Percentiles rank a stretch among this genome's conserved stretches.
Conservation (phyloP, 1,140 invertebrate genomes). For the Apis mellifera region DNA sequence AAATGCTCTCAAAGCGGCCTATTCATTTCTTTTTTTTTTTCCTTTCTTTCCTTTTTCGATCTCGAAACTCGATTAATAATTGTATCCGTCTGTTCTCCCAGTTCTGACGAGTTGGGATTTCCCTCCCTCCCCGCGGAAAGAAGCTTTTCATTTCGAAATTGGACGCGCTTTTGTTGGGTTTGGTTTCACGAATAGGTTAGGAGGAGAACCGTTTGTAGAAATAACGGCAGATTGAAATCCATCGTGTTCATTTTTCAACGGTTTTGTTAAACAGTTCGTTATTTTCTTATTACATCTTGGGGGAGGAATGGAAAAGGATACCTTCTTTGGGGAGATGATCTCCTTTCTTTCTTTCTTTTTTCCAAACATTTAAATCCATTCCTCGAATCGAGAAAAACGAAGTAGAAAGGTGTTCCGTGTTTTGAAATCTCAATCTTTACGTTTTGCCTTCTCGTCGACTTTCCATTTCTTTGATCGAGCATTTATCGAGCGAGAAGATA, state of each 20-base stretch:
- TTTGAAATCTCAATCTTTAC: no score
- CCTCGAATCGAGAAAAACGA: no score
- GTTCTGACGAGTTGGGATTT: not conserved
- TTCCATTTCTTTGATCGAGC: no score
- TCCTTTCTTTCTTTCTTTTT: no score
- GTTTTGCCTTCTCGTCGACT: no score
- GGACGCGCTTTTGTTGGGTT: not conserved
- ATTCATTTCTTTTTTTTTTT: not conserved
- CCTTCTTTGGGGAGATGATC: no score
- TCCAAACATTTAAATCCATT: no score
- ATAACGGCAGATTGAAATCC: not conserved
- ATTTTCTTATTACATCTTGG: no score
- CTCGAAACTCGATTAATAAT: constrained; percentile 7
- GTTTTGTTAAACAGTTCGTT: not conserved
- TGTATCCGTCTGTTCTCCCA: not conserved
- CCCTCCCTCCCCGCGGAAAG: not conserved
- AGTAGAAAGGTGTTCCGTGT: no score
- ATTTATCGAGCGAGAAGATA: no score
- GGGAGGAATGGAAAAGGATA: no score
- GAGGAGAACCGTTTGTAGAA: constrained; percentile 8
- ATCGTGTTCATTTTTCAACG: not conserved
- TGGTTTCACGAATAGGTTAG: not conserved
- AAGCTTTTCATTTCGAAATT: constrained; percentile 4
- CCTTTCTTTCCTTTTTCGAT: not conserved
- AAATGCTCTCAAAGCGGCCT: not conserved